A percentile compares a stretch with the other conserved stretches of the same genome.
phyloP scores from a whole-genome alignment of 2,797 vertebrate species.

The Naso thynnoides region DNA sequence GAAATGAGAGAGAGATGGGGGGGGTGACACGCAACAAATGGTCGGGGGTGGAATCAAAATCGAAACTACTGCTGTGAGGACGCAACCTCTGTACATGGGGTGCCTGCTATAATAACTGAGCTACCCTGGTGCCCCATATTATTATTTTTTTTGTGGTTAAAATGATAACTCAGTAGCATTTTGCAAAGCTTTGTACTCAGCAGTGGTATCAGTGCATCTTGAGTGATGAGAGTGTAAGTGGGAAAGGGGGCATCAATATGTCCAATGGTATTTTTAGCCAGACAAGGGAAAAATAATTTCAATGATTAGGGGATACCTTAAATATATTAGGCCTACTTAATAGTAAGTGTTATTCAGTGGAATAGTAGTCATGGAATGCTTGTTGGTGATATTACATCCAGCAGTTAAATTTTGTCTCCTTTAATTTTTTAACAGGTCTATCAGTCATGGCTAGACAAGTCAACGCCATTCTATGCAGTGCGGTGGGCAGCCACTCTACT shows the following conservation, averaged over 20 bases:
- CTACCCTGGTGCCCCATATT: too few relatives aligned
- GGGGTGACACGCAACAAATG: too few relatives aligned
- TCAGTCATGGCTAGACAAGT: constrained; percentile 99
- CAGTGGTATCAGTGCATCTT: background rate
- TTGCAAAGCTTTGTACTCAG: background rate
- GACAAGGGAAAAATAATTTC: background rate
- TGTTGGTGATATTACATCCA: too few relatives aligned
- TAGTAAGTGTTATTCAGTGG: background rate
- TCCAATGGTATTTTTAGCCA: background rate
- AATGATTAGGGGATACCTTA: background rate
- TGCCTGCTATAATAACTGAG: too few relatives aligned
- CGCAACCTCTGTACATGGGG: too few relatives aligned
- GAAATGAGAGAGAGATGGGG: too few relatives aligned
- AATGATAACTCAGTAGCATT: background rate
- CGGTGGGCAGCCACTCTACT: constrained; percentile 94
- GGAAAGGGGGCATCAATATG: background rate
- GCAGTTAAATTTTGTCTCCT: background rate
- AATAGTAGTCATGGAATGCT: background rate
- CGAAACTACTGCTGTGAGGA: too few relatives aligned
- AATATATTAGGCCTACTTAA: background rate
- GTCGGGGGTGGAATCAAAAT: too few relatives aligned
- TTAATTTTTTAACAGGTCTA: constrained; percentile 87
- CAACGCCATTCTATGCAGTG: constrained; percentile 92
- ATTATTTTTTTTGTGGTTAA: background rate
- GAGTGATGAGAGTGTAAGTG: background rate